These are phyloP conservation scores for Myotis planiceps DNA, from an alignment of 2,797 vertebrate genomes.

Conservation along the genomic window DNA sequence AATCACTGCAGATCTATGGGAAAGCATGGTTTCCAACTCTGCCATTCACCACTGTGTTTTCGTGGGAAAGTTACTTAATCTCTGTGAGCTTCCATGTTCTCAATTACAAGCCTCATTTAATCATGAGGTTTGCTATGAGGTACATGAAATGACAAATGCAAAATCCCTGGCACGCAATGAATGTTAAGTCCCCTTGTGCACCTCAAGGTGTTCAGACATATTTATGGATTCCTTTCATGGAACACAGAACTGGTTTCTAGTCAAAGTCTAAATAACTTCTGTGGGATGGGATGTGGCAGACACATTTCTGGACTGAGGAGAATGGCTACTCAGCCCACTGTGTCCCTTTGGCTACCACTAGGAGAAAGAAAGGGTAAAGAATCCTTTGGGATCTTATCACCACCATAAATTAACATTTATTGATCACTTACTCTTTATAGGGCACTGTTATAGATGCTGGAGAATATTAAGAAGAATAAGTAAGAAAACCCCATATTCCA, in stretches of 20 bases:
- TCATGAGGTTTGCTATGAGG: neutral
- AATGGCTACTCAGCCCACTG: fast-evolving
- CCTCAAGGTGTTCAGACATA: fast-evolving
- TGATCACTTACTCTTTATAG: neutral
- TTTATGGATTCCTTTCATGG: neutral
- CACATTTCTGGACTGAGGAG: neutral
- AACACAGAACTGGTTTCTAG: neutral
- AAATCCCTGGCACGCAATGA: neutral
- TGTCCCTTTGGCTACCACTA: neutral
- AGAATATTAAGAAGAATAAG: neutral
- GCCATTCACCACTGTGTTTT: fast-evolving
- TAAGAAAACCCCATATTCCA: too few relatives aligned
- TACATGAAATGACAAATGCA: neutral
- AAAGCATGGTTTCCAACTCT: fast-evolving
- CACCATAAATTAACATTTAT: neutral
- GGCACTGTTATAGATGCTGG: neutral
- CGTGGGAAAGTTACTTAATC: neutral
- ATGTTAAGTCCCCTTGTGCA: neutral
- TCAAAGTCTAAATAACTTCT: neutral
- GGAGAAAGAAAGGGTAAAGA: neutral
- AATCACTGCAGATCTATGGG: neutral
- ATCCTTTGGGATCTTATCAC: neutral
- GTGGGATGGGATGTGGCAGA: neutral
- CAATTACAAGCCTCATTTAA: fast-evolving
- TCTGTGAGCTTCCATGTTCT: neutral